Evolutionary conservation across 2,888 invertebrate genomes (phyloP), one percentile per base, ranked within the genome.

Genomic region (Caenorhabditis sp.): DNA sequence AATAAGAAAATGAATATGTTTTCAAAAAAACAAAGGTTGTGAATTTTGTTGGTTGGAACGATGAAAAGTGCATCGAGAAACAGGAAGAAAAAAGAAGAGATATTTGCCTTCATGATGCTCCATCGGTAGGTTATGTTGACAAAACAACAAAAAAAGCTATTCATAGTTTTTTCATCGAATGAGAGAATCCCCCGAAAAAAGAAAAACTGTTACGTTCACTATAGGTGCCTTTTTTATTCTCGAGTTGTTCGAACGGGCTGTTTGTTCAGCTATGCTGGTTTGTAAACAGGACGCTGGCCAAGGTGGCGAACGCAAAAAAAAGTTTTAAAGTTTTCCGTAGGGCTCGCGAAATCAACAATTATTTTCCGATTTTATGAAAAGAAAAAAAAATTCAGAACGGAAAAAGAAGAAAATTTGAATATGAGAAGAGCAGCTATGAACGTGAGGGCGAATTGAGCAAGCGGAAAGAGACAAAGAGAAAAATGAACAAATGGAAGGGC

Each of bases 191-290:
- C 18, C n/a, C 20, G 8, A 37, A 72, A 74, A 74, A 35, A 32
- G 64, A 65, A 74, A 47, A 47, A 58, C 20, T 24, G 22, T 47
- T 61, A 67, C 47, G 72, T 72, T 74, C 62, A 37, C 37, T 56
- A 44, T 37, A 37, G 62, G 62, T 40, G 65, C 58, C 37, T 44
- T 20, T 58, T 72, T 65, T 37, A 61, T 76, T 76, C 67, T 76
- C 67, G 37, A 76, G 76, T 67, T 76, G 67, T 76, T 44, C 76
- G 76, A 76, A 76, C 76, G 76, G 65, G 60, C 44, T 76, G 37
- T 76, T 76, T 76, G 67, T 68, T 67, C 53, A 76, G 60, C 56
- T 64, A 64, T 37, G 58, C 37, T 60, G 60, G 76, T 76, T 76
- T 67, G 76, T 76, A 22, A 76, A 76, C 20, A 76, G 60, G 53